Percentiles rank a stretch among this genome's conserved stretches.
Conservation (phyloP, 2,888 invertebrate genomes). For the Serripes groenlandicus region DNA sequence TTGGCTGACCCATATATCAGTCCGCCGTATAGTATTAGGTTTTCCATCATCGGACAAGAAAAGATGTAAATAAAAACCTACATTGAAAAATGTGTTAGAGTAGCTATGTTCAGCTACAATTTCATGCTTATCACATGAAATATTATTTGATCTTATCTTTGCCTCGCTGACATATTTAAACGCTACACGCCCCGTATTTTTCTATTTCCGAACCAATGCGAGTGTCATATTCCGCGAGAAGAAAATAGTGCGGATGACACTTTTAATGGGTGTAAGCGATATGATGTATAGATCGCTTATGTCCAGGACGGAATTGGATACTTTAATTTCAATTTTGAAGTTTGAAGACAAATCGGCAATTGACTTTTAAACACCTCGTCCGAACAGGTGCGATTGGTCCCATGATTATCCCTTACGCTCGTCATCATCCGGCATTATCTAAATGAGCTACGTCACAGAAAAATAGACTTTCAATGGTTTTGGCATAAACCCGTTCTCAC, state of each 20-base stretch:
- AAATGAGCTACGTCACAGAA: too few relatives aligned
- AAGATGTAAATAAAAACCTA: neutral
- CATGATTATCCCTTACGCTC: neutral
- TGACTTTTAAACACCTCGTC: constrained; percentile 42
- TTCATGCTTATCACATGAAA: constrained; percentile 46
- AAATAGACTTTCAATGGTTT: too few relatives aligned
- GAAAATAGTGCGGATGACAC: constrained; percentile 41
- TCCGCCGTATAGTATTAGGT: too few relatives aligned
- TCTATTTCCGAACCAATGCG: constrained; percentile 1
- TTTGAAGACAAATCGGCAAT: constrained; percentile 55
- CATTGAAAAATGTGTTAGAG: constrained; percentile 15
- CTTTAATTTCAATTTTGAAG: constrained; percentile 56
- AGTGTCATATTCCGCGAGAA: constrained; percentile 40
- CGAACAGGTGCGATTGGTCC: constrained; percentile 48
- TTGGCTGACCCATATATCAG: too few relatives aligned
- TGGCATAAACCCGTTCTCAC: neutral
- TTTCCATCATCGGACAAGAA: neutral
- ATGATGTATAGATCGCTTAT: constrained; percentile 57
- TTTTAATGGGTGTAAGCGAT: constrained; percentile 38
- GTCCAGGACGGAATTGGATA: constrained; percentile 42
- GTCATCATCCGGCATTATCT: too few relatives aligned
- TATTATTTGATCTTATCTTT: constrained; percentile 50
- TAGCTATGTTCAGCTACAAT: constrained; percentile 23
- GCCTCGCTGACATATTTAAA: constrained; percentile 33
- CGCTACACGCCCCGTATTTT: constrained; percentile 11